Percentiles rank a stretch among this genome's conserved stretches.
These are phyloP conservation scores for Trichomycterus rosablanca DNA, from an alignment of 2,113 vertebrate species.

Conservation along the genomic window DNA sequence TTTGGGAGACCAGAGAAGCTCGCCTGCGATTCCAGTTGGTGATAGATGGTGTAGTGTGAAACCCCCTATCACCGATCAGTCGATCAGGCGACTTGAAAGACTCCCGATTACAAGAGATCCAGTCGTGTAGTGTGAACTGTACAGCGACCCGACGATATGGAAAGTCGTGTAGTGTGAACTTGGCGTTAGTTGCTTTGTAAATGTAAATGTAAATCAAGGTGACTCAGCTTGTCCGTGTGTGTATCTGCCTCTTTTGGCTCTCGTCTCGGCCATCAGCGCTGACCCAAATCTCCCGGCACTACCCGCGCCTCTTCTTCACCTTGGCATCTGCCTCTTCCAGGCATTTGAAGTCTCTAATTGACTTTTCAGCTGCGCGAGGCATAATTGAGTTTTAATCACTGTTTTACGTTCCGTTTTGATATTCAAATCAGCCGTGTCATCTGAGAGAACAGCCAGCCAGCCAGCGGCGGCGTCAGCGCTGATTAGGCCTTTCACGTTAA, in stretches of 20 bases:
- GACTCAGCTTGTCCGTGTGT: background rate
- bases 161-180: no score
- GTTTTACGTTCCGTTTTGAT: conserved; percentile 68
- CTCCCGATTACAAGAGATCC: no score
- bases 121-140: no score
- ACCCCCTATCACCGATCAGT: no score
- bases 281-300: conserved; percentile 10
- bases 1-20: no score
- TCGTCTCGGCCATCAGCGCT: conserved; percentile 24
- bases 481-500: conserved; percentile 46
- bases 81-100: no score
- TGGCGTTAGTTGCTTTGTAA: no score
- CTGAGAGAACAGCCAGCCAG: conserved; percentile 42
- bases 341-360: conserved; percentile 57
- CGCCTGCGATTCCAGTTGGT: no score
- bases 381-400: conserved; percentile 70
- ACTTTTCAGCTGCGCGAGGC: conserved; percentile 53
- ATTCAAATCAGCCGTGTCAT: conserved; percentile 61
- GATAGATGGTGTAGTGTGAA: no score
- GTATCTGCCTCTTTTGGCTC: conserved; percentile 4
- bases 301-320: background rate
- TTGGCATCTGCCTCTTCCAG: conserved; percentile 32
- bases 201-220: conserved; percentile 1
- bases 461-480: conserved; percentile 30
- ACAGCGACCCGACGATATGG: no score